Percentiles rank a stretch among this genome's conserved stretches.
phyloP scores from a whole-genome alignment of 30 jellyfish, hydroid and myxozoan genomes.

The Turritopsis dohrnii region DNA sequence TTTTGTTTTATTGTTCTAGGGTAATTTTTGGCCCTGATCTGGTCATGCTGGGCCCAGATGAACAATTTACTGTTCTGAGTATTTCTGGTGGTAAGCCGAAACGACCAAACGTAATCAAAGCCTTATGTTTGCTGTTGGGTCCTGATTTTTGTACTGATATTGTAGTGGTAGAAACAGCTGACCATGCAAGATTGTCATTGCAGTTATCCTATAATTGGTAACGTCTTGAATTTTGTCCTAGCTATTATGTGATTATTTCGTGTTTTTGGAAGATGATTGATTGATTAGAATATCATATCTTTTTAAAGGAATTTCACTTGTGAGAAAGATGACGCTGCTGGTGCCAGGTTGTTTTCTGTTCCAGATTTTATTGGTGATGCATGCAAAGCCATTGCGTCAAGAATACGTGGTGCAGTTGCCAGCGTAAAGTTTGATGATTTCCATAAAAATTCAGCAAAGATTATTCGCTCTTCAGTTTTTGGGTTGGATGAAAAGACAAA shows the following conservation, averaged over 20 bases:
- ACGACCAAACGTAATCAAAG: conserved; percentile 88
- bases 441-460: conserved; percentile 93
- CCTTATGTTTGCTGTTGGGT: conserved; percentile 87
- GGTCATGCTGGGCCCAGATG: conserved; percentile 98
- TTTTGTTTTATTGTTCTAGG: conserved; percentile 19
- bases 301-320: conserved; percentile 65
- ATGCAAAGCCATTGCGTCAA: conserved; percentile 92
- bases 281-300: not conserved
- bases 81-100: conserved; percentile 98
- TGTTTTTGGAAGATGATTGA: not conserved
- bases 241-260: not conserved
- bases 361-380: conserved; percentile 98
- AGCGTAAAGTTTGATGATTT: conserved; percentile 92
- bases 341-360: conserved; percentile 78
- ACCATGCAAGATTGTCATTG: conserved; percentile 89
- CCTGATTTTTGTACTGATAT: conserved; percentile 97
- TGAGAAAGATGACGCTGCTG: conserved; percentile 56
- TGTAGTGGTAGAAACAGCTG: conserved; percentile 97
- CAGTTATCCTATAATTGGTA: conserved; percentile 95
- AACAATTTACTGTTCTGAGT: conserved; percentile 88
- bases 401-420: conserved; percentile 98
- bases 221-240: too few species aligned
- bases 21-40: conserved; percentile 97
- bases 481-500: conserved; percentile 88
- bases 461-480: conserved; percentile 92